Evolutionary conservation across 2,888 invertebrate species (phyloP), one percentile per base, ranked within the genome.

Genomic region (Yponomeuta sedellus): DNA sequence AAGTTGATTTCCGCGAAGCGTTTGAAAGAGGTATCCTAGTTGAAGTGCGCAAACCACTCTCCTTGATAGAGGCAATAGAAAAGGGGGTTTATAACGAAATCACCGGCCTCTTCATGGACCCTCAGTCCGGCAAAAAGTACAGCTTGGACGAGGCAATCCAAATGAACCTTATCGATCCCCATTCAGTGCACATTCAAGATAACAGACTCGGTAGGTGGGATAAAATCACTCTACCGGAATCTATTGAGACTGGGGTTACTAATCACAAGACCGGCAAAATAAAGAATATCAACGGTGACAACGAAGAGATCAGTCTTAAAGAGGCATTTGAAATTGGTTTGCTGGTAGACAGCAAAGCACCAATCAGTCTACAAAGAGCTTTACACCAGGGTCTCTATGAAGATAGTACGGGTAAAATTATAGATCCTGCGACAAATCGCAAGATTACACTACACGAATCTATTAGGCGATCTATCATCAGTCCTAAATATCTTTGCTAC

Each of bases 361-460:
- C 97, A 0, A 93, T 97, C 25, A 96, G 96, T 16, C 82, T 97
- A 44, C 97, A 97, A 78, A 92, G 96, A 75, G 96, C 96, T 0
- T 93, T 97, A 66, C 97, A 97, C 79, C 95, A 97, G 86, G 97
- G 97, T 1, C 87, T 97, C 0, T 97, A 97, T 77, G 96, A 97
- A 72, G 95, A 96, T 68, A 92, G 91, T 68, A 94, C 94, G 0
- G 96, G 97, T 12, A 96, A 96, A 89, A 93, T 98, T 65, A 92
- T 94, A 56, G 97, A 98, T 85, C 95, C 96, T 0, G 93, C 93
- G 68, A 96, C 95, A 3, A 95, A 95, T 62, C 93, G 95, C 69
- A 93, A 94, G 75, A 94, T 97, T 4, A 96, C 97, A 1, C 83
- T 97, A 58, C 95, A 97, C 73, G 97, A 97, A 86, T 94, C 97